Evolutionary conservation across 2,888 invertebrate genomes (phyloP), one percentile per base, ranked within the genome.

Genomic region (Aphidoletes aphidimyza): DNA sequence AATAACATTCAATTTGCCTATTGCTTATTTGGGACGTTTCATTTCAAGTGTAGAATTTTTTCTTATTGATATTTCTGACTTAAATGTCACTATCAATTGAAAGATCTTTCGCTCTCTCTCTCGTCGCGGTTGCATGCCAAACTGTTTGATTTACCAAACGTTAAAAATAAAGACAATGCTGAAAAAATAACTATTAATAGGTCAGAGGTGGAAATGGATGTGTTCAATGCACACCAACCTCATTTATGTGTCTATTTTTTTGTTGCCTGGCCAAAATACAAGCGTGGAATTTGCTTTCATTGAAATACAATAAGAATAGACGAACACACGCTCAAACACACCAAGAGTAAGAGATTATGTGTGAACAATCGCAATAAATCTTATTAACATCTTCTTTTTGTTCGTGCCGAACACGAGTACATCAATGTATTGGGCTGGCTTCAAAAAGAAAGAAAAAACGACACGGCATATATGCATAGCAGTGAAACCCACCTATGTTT

Each of bases 311-410:
- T 69, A 14, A 30, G 69, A 9, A 22, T 39, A n/a, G 39, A 39
- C 54, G 3, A 19, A 17, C n/a, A 54, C n/a, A n/a, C 3, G 22
- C 2, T n/a, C 30, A n/a, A 69, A 30, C n/a, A n/a, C n/a, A n/a
- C n/a, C n/a, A 14, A 69, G 34, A 69, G 30, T 30, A 30, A 69
- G 30, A 69, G 69, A 69, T 69, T 69, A 69, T 69, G 69, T 69
- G 69, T 69, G 34, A 69, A 69, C 69, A 69, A 69, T 30, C 30
- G 69, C 69, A 69, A 69, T 69, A 69, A 69, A 69, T 69, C 69
- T 69, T 69, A 69, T 69, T 69, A 69, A 69, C 69, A 69, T 69
- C 69, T 69, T 69, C 54, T 69, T 69, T 69, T 69, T 69, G 69
- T 69, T 69, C 30, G 69, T 17, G 34, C 69, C 69, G 69, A 69